These are phyloP conservation scores for Polypterus senegalus DNA, from an alignment of 2,113 vertebrate species.

Conservation along the genomic window DNA sequence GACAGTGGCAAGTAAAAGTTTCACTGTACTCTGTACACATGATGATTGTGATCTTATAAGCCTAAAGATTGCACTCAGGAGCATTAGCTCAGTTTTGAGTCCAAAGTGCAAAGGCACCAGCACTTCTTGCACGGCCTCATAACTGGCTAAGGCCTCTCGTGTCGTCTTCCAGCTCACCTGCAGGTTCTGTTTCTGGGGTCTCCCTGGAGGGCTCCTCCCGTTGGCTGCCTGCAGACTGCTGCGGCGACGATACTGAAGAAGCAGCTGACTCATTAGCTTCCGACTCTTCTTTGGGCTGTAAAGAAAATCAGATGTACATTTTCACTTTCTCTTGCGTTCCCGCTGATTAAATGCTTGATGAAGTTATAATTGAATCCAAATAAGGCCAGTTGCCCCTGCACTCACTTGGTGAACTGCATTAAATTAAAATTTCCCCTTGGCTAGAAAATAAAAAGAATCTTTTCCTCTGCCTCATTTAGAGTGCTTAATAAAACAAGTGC, in stretches of 20 bases:
- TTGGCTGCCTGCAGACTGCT: constrained; percentile 65
- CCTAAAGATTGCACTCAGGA: no score
- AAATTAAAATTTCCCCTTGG: background rate
- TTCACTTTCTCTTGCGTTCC: no score
- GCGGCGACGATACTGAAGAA: constrained; percentile 71
- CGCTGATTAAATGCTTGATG: background rate
- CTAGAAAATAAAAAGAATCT: background rate
- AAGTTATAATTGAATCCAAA: background rate
- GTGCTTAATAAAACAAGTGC: background rate
- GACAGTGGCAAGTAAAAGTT: no score
- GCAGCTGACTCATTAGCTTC: constrained; percentile 68
- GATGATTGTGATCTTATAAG: no score
- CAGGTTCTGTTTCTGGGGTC: constrained; percentile 75
- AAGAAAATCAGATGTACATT: background rate
- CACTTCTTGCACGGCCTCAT: background rate
- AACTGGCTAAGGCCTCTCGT: background rate
- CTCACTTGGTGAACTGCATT: background rate
- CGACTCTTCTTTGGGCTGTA: constrained; percentile 72
- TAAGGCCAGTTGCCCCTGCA: background rate
- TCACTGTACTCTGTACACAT: no score
- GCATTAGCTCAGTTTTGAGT: no score
- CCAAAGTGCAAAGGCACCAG: background rate
- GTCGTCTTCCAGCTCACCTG: constrained; percentile 50
- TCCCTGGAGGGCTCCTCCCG: constrained; percentile 60
- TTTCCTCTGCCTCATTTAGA: background rate